Evolutionary conservation across 2,797 vertebrate genomes (phyloP), one percentile per base, ranked within the genome.

Genomic region (Sebastes steindachneri): DNA sequence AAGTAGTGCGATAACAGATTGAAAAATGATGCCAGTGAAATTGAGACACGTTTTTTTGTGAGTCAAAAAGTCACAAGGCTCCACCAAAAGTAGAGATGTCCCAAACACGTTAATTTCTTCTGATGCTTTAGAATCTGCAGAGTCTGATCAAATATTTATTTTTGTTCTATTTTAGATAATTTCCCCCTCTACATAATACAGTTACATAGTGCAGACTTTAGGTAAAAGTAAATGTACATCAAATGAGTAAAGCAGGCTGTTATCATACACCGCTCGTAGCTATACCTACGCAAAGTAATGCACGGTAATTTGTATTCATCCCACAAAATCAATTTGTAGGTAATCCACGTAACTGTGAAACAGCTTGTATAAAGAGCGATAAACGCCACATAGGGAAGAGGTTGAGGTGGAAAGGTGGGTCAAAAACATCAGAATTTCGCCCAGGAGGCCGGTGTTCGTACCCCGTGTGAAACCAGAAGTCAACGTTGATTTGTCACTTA

Each of bases 331-430:
- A 4, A 19, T 48, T 48, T 48, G 15, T 48, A 17, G 0, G 15
- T 48, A 7, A 19, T 48, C 45, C 17, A 19, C 3, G 1, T 48
- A 48, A 48, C 3, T 8, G 7, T 8, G 45, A 48, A 48, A 8
- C 45, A 48, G 17, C 3, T 8, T 0, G 17, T 48, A 48, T 19
- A 48, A 7, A 48, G 17, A 19, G 45, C 3, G 17, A 48, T 48
- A 48, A 48, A 48, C 1, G 17, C 17, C 45, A 19, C 3, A 0
- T 8, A 45, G 15, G 41, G 6, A 45, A 0, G 45, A 8, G 0
- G 45, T 48, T 0, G 45, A 0, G 7, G 1, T 48, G 45, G 45
- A 48, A 0, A 0, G 3, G 3, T 48, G 7, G 45, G 45, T 9
- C 45, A 48, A 48, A 45, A 48, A 19, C 3, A 0, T 1, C 45